Base-by-base conservation (phyloP, 1,140 invertebrate species). In the Portunus trituberculatus region DNA sequence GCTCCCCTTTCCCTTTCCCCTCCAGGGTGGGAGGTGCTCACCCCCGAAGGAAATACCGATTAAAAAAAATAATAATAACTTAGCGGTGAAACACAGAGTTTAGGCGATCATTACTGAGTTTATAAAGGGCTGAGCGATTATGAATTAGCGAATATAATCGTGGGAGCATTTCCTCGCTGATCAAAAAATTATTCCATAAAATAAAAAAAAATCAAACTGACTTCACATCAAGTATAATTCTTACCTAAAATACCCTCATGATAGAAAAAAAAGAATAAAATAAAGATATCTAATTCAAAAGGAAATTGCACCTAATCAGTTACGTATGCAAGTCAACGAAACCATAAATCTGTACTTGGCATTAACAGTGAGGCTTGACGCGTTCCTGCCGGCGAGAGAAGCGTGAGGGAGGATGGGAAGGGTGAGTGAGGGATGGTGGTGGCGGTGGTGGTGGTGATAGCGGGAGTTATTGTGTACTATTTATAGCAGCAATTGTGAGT, bases 381-480 rank as follows among this genome's bases (percentile, higher is more conserved):
- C 67, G 67, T 76, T 76, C 67, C 67, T 76, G 67, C 67, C 67
- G 45, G 86, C 31, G 86, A 86, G 86, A 88, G 86, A 52, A 12
- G 52, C 16, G 25, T 29, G 52, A 14, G 52, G 39, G 52, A 52
- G n/a, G 89, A 29, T 14, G 52, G 46, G 52, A 52, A 91, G 89
- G 52, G 89, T 48, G 28, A 4, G 89, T 4, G 87, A 25, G 46
- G 87, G 12, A n/a, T 89, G 87, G 46, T 10, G 52, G 32, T n/a
- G 67, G 67, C 3, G 67, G 67, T n/a, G 67, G 67, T n/a, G n/a
- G 67, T 25, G 20, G 67, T 76, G 20, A 20, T 76, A 25, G 67
- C 20, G 67, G 67, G 1, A n/a, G 25, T 76, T 8, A 25, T 76
- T 76, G 67, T 76, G 16, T n/a, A 76, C 67, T 76, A 76, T 76